Base-by-base conservation (phyloP, 2,888 invertebrate species). In the Aphidius colemani region DNA sequence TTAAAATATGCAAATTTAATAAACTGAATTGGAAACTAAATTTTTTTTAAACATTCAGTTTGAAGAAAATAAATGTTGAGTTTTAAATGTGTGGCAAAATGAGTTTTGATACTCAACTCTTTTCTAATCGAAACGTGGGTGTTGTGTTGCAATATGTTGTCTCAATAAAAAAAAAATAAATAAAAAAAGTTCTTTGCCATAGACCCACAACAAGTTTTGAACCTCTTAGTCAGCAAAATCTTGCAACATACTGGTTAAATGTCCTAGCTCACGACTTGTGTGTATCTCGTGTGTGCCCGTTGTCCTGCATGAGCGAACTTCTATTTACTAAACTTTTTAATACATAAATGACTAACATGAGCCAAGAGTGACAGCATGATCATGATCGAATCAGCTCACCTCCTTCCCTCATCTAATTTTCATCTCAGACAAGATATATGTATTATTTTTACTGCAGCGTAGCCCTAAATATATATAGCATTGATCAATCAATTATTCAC, bases 81-180 rank as follows among this genome's bases (percentile, higher is more conserved):
- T 30, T 30, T 30, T 30, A 30, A 30, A 30, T 30, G 5, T 30
- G 0, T 30, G 30, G 5, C 30, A 30, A 30, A 30, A 30, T 30
- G 30, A 66, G 70, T 66, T 67, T 61, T 60, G 49, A 63, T 67
- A 67, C 69, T 68, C 59, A 63, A 61, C 67, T 64, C 67, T 64
- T 76, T 75, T 76, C 74, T 74, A 77, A 75, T 77, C 76, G 70
- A 76, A 75, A 80, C 79, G 79, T 79, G 80, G 76, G 81, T 77
- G 67, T 61, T 68, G 70, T 77, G 77, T 79, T 70, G 79, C 78
- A 78, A 80, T 75, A 57, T 70, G 72, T 75, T 74, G 75, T 71
- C 73, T 73, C 70, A 71, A 74, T 74, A 57, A 46, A 30, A 30
- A 30, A 30, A 30, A 30, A 5, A 30, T n/a, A 30, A 30, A 39